Base-by-base conservation (phyloP, 2,797 vertebrate genomes). In the Gobionotothen gibberifrons region DNA sequence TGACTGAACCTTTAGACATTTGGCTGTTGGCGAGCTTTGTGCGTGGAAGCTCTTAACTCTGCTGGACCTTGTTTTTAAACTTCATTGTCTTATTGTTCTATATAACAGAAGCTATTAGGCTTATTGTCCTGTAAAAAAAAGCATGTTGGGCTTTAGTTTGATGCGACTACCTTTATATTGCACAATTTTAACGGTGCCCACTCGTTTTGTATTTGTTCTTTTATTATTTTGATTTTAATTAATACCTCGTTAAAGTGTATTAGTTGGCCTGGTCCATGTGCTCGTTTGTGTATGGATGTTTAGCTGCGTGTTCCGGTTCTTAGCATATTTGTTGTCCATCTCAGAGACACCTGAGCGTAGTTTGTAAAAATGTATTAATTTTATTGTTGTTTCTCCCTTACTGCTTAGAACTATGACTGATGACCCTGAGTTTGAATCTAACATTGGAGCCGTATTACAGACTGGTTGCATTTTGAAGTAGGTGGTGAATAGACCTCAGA, bases 211-310 rank as follows among this genome's bases (percentile, higher is more conserved):
- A 19, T 72, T 76, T 71, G 44, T 69, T 71, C 2, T 94, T 94
- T 93, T 87, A 19, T 65, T 36, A 65, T 66, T 60, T 74, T 85
- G 22, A 85, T 84, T 86, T 82, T 9, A 84, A 88, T 90, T 89
- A 89, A 89, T 88, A 91, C 85, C 89, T 92, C 84, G 89, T 89
- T 85, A 83, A 82, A 73, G 82, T 93, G 83, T 82, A 95, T 96
- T 95, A 95, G 80, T 86, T 91, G 89, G 75, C 87, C 86, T 95
- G 94, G 82, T 86, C 80, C 78, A 94, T 93, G 95, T 96, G 93
- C 95, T 95, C 90, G 93, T 96, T 94, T 95, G 95, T 97, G 95
- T 95, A 89, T 96, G 94, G 91, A 95, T 94, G 95, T 97, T 93
- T 96, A 94, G 93, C 88, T 93, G 82, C 88, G 83, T 79, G 81